Conservation (phyloP, 2,113 vertebrate genomes). For the Gadus macrocephalus region DNA sequence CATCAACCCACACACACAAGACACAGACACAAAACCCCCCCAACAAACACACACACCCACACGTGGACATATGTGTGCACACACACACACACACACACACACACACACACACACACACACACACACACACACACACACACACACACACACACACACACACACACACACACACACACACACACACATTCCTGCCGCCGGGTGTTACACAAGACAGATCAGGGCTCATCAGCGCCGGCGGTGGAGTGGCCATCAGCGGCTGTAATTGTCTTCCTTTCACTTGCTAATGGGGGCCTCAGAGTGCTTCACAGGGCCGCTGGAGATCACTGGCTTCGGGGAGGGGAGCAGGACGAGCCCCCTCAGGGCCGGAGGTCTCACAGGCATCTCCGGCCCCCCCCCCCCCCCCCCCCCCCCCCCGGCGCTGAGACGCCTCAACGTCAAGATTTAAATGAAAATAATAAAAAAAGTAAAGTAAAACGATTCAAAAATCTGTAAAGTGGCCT, state of each 20-base stretch:
- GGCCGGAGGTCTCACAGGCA: no score
- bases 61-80: no score
- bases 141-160: constrained; percentile 2
- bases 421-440: no score
- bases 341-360: constrained; percentile 1
- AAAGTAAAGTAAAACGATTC: no score
- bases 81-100: not conserved
- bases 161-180: not conserved
- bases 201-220: constrained; percentile 29
- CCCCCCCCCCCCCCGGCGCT: no score
- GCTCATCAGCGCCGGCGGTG: constrained; percentile 39
- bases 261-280: constrained; percentile 50
- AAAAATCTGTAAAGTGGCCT: no score
- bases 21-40: not conserved
- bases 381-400: no score
- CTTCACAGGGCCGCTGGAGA: constrained; percentile 16
- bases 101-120: constrained; percentile 1
- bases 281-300: constrained; percentile 37
- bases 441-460: no score
- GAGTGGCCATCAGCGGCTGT: constrained; percentile 28
- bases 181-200: constrained; percentile 33
- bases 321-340: constrained; percentile 17
- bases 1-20: not conserved
- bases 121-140: not conserved
- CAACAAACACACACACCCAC: constrained; percentile 1